A percentile compares a stretch with the other conserved stretches of the same genome.
Evolutionary conservation across 2,113 vertebrate species (phyloP).

Genomic region (Psephotus haematonotus): DNA sequence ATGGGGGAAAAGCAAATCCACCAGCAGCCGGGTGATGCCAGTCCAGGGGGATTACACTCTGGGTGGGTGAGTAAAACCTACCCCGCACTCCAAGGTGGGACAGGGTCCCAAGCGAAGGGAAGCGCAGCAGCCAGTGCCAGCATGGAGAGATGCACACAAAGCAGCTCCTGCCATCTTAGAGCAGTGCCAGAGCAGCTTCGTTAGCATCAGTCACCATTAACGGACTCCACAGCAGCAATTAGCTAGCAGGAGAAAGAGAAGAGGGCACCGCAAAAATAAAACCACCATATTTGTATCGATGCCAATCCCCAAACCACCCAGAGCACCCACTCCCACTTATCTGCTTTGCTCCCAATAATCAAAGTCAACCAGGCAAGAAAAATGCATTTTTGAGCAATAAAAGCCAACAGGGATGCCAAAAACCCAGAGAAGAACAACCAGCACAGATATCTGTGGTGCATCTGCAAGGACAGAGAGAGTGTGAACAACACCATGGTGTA

Average conservation of each 20-base stretch:
- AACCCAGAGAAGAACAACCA: not conserved
- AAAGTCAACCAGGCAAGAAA: not conserved
- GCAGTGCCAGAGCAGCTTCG: not conserved
- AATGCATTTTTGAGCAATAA: not conserved
- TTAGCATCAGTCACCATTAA: not conserved
- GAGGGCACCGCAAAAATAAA: not conserved
- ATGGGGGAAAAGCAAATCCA: not conserved
- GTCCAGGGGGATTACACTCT: not conserved
- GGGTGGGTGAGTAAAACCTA: not conserved
- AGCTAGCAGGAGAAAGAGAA: not conserved
- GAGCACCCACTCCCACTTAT: not conserved
- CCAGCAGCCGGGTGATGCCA: rapidly evolving
- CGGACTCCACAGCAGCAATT: not conserved
- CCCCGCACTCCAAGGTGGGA: rapidly evolving
- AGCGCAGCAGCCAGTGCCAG: rapidly evolving
- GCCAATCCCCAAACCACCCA: not conserved
- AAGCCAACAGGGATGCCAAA: not conserved
- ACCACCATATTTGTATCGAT: not conserved
- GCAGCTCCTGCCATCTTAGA: not conserved
- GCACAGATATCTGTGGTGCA: not conserved
- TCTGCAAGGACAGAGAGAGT: not conserved
- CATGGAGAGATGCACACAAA: not conserved
- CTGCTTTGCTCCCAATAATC: not conserved
- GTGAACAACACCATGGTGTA: rapidly evolving
- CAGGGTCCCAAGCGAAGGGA: rapidly evolving